phyloP scores from a whole-genome alignment of 1,140 invertebrate genomes.

The Drosophila orosa region DNA sequence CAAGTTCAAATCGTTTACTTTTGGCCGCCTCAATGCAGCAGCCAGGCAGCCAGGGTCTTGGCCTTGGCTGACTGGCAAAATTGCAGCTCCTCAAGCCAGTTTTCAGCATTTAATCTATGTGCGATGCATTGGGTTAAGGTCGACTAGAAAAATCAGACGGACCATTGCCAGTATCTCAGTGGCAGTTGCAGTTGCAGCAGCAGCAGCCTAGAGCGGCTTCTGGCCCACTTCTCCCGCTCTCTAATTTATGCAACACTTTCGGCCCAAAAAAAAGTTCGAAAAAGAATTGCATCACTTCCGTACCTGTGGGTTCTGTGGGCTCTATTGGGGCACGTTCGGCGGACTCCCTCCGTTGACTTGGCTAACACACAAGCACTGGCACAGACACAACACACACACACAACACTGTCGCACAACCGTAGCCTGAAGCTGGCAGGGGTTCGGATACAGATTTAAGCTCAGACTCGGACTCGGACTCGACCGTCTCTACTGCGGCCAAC shows the following conservation, averaged over 20 bases:
- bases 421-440: conserved; percentile 20
- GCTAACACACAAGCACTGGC: conserved; percentile 32
- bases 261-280: conserved; percentile 4
- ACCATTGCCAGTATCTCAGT: conserved; percentile 29
- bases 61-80: conserved; percentile 79
- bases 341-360: conserved; percentile 30
- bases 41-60: conserved; percentile 66
- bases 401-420: conserved; percentile 40
- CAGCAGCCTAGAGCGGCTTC: neutral
- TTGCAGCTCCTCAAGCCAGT: conserved; percentile 79
- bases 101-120: conserved; percentile 79
- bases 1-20: conserved; percentile 81
- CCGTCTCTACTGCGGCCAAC: conserved; percentile 77
- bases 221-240: conserved; percentile 28
- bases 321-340: conserved; percentile 3
- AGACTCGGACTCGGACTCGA: conserved; percentile 40
- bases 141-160: conserved; percentile 77
- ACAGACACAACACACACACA: conserved; percentile 44
- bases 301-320: conserved; percentile 53
- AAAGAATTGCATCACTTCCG: conserved; percentile 58
- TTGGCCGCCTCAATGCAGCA: conserved; percentile 74
- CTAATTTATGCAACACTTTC: conserved; percentile 58
- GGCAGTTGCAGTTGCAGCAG: conserved; percentile 6
- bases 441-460: conserved; percentile 16
- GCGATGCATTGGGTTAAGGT: conserved; percentile 82